phyloP scores from a whole-genome alignment of 2,797 vertebrate species.

The Acomys russatus region DNA sequence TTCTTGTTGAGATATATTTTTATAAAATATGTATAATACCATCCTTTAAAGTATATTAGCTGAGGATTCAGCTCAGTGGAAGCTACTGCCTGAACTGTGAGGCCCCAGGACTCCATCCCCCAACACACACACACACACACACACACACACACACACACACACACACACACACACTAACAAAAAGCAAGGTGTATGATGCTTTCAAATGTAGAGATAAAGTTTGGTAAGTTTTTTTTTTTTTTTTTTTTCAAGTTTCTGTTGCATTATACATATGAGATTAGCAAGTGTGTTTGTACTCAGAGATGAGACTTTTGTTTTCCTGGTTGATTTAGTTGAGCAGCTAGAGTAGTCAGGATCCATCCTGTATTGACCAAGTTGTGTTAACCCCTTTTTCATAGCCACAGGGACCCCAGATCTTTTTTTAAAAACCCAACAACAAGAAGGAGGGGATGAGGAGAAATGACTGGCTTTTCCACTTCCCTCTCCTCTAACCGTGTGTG shows the following conservation, averaged over 20 bases:
- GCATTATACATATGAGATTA: slow-evolving; percentile 21
- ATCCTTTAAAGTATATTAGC: slow-evolving; percentile 37
- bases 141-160: background rate
- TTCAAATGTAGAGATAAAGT: background rate
- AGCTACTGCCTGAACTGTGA: background rate
- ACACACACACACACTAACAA: background rate
- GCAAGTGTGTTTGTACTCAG: slow-evolving; percentile 46
- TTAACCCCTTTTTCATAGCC: background rate
- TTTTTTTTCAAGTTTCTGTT: background rate
- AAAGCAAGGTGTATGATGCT: slow-evolving; percentile 32
- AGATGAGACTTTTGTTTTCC: slow-evolving; percentile 68
- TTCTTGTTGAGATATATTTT: slow-evolving; percentile 55
- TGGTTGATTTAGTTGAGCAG: slow-evolving; percentile 61
- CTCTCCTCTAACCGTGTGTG: background rate
- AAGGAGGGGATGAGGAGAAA: background rate
- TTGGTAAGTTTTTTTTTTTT: background rate
- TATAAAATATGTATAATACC: slow-evolving; percentile 1
- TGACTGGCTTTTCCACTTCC: background rate
- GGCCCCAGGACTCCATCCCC: background rate
- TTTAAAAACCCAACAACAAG: background rate
- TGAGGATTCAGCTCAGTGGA: background rate
- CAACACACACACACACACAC: background rate
- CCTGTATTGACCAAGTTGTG: slow-evolving; percentile 7
- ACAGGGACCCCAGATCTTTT: background rate
- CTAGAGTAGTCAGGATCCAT: background rate